These are phyloP conservation scores for Enteromius mattozi DNA, from an alignment of 2,797 vertebrate species.

Conservation along the genomic window DNA sequence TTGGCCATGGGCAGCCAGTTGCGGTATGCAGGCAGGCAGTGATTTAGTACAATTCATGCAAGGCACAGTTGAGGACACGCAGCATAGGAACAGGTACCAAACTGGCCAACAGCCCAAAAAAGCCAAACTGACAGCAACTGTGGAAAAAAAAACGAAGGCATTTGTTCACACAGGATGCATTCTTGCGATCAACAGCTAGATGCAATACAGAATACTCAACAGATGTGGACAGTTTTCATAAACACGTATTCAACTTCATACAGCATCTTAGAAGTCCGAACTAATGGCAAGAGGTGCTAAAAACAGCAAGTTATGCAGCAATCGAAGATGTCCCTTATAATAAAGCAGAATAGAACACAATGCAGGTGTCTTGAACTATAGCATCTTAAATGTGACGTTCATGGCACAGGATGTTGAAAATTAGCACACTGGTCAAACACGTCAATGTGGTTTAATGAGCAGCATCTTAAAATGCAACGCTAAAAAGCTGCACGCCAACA, in stretches of 20 bases:
- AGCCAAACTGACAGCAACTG: background rate
- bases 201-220: background rate
- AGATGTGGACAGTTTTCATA: too few species aligned
- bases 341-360: background rate
- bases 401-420: background rate
- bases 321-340: background rate
- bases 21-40: conserved; percentile 1
- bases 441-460: background rate
- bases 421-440: background rate
- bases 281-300: background rate
- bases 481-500: background rate
- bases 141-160: background rate
- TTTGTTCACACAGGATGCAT: conserved; percentile 27
- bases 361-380: background rate
- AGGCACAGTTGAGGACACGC: background rate
- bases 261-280: background rate
- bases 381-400: background rate
- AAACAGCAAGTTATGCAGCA: background rate
- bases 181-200: background rate
- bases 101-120: background rate
- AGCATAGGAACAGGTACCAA: background rate
- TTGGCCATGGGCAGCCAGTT: background rate
- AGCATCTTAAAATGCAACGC: background rate
- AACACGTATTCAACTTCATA: background rate
- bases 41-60: conserved; percentile 26